A percentile compares a stretch with the other conserved stretches of the same genome.
Evolutionary conservation across 1,140 invertebrate species (phyloP).

Genomic region (Ceratoteleas bidentatus): DNA sequence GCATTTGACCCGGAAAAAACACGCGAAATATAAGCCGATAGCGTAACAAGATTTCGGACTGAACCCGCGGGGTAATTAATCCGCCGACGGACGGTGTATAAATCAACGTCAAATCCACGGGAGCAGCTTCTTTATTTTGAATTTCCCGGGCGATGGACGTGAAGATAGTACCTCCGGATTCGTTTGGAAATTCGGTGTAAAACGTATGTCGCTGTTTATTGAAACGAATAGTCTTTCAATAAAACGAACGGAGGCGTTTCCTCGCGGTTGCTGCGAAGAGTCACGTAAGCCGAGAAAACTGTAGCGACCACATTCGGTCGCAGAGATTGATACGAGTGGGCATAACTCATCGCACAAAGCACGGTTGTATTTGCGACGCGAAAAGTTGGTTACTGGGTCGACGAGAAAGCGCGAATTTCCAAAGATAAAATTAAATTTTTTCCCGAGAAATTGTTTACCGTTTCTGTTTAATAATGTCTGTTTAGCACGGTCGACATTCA

Average conservation of each 20-base stretch:
- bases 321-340: conserved; percentile 60
- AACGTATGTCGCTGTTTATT: conserved; percentile 36
- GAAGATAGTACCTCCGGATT: conserved; percentile 3
- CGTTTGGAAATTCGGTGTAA: conserved; percentile 14
- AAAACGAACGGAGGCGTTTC: conserved; percentile 33
- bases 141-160: too few relatives aligned
- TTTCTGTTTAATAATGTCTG: conserved; percentile 2
- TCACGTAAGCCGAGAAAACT: conserved; percentile 60
- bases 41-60: too few relatives aligned
- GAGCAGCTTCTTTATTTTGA: too few relatives aligned
- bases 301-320: conserved; percentile 64
- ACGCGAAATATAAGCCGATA: too few relatives aligned
- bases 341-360: conserved; percentile 66
- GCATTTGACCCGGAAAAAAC: not conserved
- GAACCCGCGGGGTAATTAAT: too few relatives aligned
- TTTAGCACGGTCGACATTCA: not conserved
- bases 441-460: too few relatives aligned
- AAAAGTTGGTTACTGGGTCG: conserved; percentile 46
- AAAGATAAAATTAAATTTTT: too few relatives aligned
- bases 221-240: conserved; percentile 29
- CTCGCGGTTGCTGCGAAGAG: conserved; percentile 40
- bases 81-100: too few relatives aligned
- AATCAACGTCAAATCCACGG: too few relatives aligned
- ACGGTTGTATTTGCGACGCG: conserved; percentile 39
- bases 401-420: too few relatives aligned